Evolutionary conservation across 2,797 vertebrate genomes (phyloP).

Genomic region (Scyliorhinus canicula): DNA sequence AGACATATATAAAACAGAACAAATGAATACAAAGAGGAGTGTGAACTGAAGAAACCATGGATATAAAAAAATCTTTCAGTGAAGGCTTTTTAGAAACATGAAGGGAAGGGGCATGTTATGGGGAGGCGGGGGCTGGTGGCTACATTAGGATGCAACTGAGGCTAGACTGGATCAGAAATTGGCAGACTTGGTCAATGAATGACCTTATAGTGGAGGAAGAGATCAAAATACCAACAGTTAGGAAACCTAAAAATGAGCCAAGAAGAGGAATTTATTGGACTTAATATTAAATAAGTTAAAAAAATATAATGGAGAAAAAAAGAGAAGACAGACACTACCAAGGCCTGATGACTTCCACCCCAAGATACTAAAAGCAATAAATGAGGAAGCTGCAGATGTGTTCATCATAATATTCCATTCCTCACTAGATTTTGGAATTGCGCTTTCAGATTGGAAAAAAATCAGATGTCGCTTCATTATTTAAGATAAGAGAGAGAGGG

Average conservation of each 20-base stretch:
- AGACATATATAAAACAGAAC: neutral
- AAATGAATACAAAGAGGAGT: neutral
- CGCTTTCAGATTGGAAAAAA: neutral
- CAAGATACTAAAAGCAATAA: neutral
- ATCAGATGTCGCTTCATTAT: neutral
- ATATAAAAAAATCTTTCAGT: neutral
- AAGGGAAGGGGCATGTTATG: neutral
- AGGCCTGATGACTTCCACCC: neutral
- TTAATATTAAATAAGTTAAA: constrained; percentile 27
- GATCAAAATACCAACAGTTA: neutral
- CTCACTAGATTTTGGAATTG: neutral
- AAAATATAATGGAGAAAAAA: neutral
- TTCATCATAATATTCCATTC: neutral
- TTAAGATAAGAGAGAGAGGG: neutral
- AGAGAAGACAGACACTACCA: neutral
- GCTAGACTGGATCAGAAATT: neutral
- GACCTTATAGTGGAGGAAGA: neutral
- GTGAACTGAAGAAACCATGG: neutral
- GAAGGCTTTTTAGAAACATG: neutral
- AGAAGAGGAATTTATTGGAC: neutral
- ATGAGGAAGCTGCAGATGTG: neutral
- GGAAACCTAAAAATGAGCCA: neutral
- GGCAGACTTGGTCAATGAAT: neutral
- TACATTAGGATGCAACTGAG: neutral
- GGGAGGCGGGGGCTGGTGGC: neutral